These are phyloP conservation scores for Conistra vaccinii DNA, from an alignment of 2,888 invertebrate genomes.

Conservation along the genomic window DNA sequence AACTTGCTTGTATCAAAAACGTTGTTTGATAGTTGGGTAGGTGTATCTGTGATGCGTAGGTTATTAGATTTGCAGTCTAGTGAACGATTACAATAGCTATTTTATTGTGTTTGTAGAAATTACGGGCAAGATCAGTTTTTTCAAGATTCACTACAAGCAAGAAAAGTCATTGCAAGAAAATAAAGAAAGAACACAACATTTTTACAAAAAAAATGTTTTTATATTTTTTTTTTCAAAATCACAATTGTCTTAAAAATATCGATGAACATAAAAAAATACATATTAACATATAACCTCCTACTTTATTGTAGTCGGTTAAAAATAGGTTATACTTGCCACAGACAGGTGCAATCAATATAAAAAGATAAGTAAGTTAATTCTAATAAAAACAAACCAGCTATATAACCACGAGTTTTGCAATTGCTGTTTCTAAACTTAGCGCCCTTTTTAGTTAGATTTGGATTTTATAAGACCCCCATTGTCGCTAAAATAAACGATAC, in stretches of 20 bases:
- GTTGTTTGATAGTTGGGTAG: neutral
- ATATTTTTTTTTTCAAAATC: no score
- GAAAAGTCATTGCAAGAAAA: neutral
- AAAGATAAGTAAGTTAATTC: no score
- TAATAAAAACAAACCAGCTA: no score
- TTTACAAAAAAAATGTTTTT: no score
- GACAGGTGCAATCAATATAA: no score
- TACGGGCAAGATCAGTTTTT: neutral
- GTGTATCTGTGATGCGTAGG: neutral
- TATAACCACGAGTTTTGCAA: neutral
- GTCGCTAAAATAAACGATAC: neutral
- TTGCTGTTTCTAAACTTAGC: neutral
- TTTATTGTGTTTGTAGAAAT: neutral
- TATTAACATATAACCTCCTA: no score
- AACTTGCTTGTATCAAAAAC: slow-evolving; percentile 24
- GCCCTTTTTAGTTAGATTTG: neutral
- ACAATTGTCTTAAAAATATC: no score
- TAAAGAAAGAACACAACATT: no score
- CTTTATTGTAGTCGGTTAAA: no score
- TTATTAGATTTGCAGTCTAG: neutral
- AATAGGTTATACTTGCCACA: no score
- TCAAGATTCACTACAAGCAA: neutral
- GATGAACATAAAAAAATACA: no score
- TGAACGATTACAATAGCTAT: neutral
- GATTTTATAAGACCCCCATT: neutral